These are phyloP conservation scores for Charanyca ferruginea DNA, from an alignment of 2,888 invertebrate species.

Conservation along the genomic window DNA sequence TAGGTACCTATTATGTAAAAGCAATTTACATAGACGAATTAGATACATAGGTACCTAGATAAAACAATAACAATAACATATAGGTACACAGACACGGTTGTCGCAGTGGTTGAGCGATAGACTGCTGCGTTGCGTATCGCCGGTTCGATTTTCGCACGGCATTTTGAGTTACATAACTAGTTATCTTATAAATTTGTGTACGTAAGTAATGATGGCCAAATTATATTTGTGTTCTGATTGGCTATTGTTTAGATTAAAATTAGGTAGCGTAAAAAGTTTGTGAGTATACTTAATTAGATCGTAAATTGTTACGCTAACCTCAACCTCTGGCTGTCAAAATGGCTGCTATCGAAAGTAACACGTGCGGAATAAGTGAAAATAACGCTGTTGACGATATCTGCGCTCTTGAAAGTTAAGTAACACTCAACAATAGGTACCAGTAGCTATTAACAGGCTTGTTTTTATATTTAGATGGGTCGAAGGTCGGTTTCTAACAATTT, in stretches of 20 bases:
- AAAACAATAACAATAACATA: too few species aligned
- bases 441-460: neutral
- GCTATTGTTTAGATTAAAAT: constrained; percentile 27
- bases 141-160: too few species aligned
- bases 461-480: too few species aligned
- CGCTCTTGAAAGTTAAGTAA: constrained; percentile 57
- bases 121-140: too few species aligned
- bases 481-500: too few species aligned
- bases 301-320: constrained; percentile 43
- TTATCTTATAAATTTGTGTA: neutral
- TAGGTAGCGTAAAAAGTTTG: neutral
- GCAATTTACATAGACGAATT: too few species aligned
- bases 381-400: constrained; percentile 26
- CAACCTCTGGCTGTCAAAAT: constrained; percentile 50
- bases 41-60: too few species aligned
- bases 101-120: too few species aligned
- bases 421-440: neutral
- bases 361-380: constrained; percentile 49
- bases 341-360: constrained; percentile 51
- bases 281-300: neutral
- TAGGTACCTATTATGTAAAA: too few species aligned
- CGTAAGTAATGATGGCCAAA: neutral
- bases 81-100: too few species aligned
- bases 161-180: too few species aligned
- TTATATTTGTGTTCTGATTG: neutral